Base-by-base conservation (phyloP, 2,113 vertebrate genomes). In the Proterorhinus semilunaris region DNA sequence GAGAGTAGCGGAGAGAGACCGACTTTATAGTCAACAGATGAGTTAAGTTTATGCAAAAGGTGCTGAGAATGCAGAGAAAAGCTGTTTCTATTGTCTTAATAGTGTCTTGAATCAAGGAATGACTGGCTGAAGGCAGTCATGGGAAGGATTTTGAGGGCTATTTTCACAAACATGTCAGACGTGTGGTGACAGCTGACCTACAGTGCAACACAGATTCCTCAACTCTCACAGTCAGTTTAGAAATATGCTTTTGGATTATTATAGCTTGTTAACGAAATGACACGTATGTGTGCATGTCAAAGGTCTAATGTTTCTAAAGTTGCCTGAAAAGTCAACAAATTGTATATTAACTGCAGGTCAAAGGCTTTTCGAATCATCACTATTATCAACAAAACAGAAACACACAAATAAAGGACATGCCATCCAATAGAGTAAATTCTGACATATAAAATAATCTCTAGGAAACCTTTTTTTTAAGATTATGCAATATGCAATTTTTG, bases 111-210 rank as follows among this genome's bases (percentile, higher is more conserved):
- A 7, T 45, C 6, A 10, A 17, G 15, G 5, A 47, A 15, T 21
- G 21, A 10, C 21, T 44, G 11, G 12, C 13, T 17, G 46, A 45
- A 61, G 9, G 42, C 62, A 63, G 45, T 12, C 48, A 44, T n/a
- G 58, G 42, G 16, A 4, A 42, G 27, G 55, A 58, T 42, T 43
- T 15, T n/a, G 7, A 43, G 12, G 7, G 36, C 15, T 15, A 61
- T 44, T 44, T 59, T 61, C 58, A 61, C 58, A 61, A 61, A 61
- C 58, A 61, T 61, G 58, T 61, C 58, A 44, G 57, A 61, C 2
- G 58, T 61, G 58, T 61, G 44, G 42, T 45, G 42, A 61, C 58
- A 45, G 43, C 42, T 43, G 12, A 6, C 36, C 11, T 27, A 17
- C 4, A 27, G 8, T 27, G 53, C 0, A 27, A 6, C 17, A 21